Base-by-base conservation (phyloP, 2,113 vertebrate genomes). In the Reinhardtius hippoglossoides region DNA sequence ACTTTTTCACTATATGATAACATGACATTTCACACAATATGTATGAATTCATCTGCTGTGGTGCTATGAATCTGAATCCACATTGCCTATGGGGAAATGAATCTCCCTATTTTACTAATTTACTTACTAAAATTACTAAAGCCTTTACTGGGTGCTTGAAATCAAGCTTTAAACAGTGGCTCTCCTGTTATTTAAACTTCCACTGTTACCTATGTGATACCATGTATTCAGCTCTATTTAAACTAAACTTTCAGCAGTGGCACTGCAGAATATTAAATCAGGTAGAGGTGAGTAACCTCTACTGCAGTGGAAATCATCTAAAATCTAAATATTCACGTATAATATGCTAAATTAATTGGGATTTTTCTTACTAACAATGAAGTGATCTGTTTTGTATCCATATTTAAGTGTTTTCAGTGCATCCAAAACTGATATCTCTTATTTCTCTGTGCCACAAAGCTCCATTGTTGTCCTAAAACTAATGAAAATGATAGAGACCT, bases 221-320 rank as follows among this genome's bases (percentile, higher is more conserved):
- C 69, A 40, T 54, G 20, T 15, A 44, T 4, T 1, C 13, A 55
- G 58, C 56, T 9, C 46, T 5, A 2, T 54, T 69, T 23, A 9
- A 37, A 56, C 16, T 67, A 12, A 59, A 55, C 66, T 21, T 57
- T 54, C 66, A 68, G 46, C 87, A 60, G 85, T 85, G 88, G 46
- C 87, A 60, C 87, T 85, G 88, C 87, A 85, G 73, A 81, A 76
- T 65, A 15, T 63, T 48, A 62, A 87, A 84, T 89, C 88, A 80
- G 7, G 9, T 54, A 65, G 80, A 87, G 78, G 86, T 85, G 80
- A 88, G 56, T 31, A 71, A 56, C 54, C 84, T 89, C 78, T 60
- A 87, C 75, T 79, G 85, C 90, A 89, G 83, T 66, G 73, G 65
- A 15, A 67, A 16, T 50, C 23, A n/a, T 15, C 12, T 31, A 31